Evolutionary conservation across 2,888 invertebrate species (phyloP).

Genomic region (Elegia similella): DNA sequence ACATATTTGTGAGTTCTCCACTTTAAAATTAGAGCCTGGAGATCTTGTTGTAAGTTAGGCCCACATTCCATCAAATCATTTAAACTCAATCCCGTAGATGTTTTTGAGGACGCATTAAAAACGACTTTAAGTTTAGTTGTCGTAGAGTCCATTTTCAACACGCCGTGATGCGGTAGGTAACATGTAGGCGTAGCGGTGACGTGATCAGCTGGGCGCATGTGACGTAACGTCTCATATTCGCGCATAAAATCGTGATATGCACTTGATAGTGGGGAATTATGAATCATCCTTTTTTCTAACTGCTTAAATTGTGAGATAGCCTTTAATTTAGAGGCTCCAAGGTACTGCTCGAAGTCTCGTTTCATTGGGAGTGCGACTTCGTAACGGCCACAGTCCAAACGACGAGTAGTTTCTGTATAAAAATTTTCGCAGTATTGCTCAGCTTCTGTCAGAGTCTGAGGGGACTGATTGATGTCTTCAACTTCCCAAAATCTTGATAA

Average conservation of each 20-base stretch:
- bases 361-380: slow-evolving; percentile 20
- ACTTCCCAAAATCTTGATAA: slow-evolving; percentile 20
- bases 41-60: slow-evolving; percentile 24
- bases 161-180: slow-evolving; percentile 19
- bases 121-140: slow-evolving; percentile 15
- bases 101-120: slow-evolving; percentile 18
- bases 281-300: not conserved
- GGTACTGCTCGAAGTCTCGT: slow-evolving; percentile 15
- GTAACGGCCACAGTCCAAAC: slow-evolving; percentile 11
- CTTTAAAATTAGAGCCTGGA: slow-evolving; percentile 20
- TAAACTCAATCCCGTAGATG: slow-evolving; percentile 20
- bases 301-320: slow-evolving; percentile 17
- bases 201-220: slow-evolving; percentile 7
- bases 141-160: slow-evolving; percentile 15
- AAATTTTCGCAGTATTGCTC: slow-evolving; percentile 14
- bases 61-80: slow-evolving; percentile 28
- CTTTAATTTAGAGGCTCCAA: slow-evolving; percentile 17
- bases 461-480: slow-evolving; percentile 16
- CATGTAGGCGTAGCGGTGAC: not conserved
- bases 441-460: slow-evolving; percentile 4
- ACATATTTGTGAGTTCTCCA: slow-evolving; percentile 26
- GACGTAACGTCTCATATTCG: slow-evolving; percentile 13
- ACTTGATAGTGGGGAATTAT: not conserved
- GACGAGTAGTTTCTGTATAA: slow-evolving; percentile 13
- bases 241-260: slow-evolving; percentile 15